Evolutionary conservation across 2,113 vertebrate species (phyloP), one percentile per base, ranked within the genome.

Genomic region (Tenebrosternarchus preto): DNA sequence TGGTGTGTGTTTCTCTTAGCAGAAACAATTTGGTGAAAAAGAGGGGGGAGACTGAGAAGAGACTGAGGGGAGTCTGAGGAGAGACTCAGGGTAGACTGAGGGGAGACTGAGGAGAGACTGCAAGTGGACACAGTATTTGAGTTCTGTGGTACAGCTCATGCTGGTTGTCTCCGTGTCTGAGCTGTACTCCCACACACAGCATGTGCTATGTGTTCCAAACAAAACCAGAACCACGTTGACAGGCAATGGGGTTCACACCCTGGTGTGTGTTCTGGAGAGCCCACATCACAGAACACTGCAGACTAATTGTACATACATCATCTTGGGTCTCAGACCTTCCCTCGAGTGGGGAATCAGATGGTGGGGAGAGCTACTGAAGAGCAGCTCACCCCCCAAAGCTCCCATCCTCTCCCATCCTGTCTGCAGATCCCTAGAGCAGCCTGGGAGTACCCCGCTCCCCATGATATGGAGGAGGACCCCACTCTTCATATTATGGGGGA

Each of bases 71-170:
- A 12, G 15, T 1, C 76, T 60, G 64, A 64, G 55, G 80, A 56
- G 25, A 50, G 31, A 43, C 82, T 75, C 67, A 73, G 73, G 70
- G 57, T 33, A 39, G 68, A 12, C 57, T 57, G 55, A 66, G 69
- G 19, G 7, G 8, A 12, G 15, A 1, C 76, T 60, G 64, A 64
- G 55, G 80, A 56, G 33, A 61, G 60, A 63, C 29, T 78, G 11
- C 76, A 50, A 82, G n/a, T 20, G 29, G 36, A 27, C 82, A 83
- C 87, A 88, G 84, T 80, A 33, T 82, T 88, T 87, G 64, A 86
- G 82, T 77, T 81, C 60, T 80, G 59, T 87, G 88, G 63, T 88
- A 86, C 87, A 71, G 82, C 86, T 88, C 80, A 72, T 85, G 86
- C 88, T 85, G 85, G 89, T 87, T 70, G 56, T 86, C 73, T 77